Percentiles rank a stretch among this genome's conserved stretches.
Conservation (phyloP, 1,140 invertebrate genomes). For the Amyelois transitella region DNA sequence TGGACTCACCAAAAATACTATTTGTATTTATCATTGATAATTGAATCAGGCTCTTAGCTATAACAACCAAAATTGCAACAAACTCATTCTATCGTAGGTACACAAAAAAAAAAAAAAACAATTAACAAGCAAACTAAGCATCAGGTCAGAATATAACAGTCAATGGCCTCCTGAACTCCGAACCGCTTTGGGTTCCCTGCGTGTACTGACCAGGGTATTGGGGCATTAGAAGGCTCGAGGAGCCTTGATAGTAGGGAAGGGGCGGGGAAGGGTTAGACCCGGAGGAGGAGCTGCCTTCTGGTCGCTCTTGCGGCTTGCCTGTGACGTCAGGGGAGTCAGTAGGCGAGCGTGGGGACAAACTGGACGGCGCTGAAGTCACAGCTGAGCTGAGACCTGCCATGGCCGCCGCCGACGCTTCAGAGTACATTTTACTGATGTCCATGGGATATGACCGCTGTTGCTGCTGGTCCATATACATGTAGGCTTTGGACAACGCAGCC, state of each 20-base stretch:
- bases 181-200: conserved; percentile 62
- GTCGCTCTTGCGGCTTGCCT: conserved; percentile 70
- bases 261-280: conserved; percentile 79
- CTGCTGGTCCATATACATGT: conserved; percentile 86
- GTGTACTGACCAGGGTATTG: conserved; percentile 79
- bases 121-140: conserved; percentile 33
- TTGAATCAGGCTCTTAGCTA: no score
- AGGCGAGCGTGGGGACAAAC: conserved; percentile 75
- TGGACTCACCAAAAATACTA: no score
- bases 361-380: conserved; percentile 52
- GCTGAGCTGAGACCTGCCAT: conserved; percentile 59
- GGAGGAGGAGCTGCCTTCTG: conserved; percentile 77
- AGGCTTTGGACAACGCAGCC: conserved; percentile 85
- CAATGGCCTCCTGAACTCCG: conserved; percentile 85
- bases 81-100: no score
- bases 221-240: conserved; percentile 77
- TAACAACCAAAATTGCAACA: no score
- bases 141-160: conserved; percentile 93
- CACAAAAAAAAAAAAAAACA: conserved; percentile 1
- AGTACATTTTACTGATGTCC: conserved; percentile 83
- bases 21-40: no score
- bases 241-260: conserved; percentile 77
- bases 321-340: conserved; percentile 79
- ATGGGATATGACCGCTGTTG: conserved; percentile 75
- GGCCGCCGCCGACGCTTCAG: conserved; percentile 63